Base-by-base conservation (phyloP, 92 coral and sea anemone genomes). In the Ricordea florida region DNA sequence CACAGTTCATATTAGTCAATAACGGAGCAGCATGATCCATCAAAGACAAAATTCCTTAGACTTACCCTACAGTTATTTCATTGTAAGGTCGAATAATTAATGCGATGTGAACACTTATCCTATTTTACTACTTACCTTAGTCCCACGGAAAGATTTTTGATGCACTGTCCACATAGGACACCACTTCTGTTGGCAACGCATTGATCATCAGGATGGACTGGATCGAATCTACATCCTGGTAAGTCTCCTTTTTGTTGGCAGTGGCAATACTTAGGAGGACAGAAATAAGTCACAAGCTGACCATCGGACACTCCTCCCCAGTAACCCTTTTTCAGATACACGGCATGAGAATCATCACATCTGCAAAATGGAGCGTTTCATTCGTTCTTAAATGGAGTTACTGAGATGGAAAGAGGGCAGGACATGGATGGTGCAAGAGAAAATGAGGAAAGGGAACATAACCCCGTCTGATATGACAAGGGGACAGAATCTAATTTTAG, bases 281-380 rank as follows among this genome's bases (percentile, higher is more conserved):
- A 96, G 57, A 74, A 80, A 51, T 92, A 88, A 23, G 93, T 81
- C 45, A 93, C 81, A 30, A 96, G 94, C 38, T 42, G 70, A 17
- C 84, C 91, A 23, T 81, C 59, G 10, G 57, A 32, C 35, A 78
- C 80, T 40, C 99, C 99, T 20, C 85, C 92, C 99, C 99, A 96
- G 83, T 80, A 71, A 45, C 97, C 99, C 65, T 89, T 83, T 23
- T 61, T 57, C 33, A 92, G 62, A 38, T 82, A 93, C 2, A 96
- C 88, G 2, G 69, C 79, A 32, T 74, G 77, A 4, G 85, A 79
- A 51, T 76, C 87, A 7, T 47, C 74, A 44, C 98, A 91, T 36
- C 98, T 94, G 57, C 32, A 5, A 14, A 15, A 59, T 26, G 31
- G 14, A 23, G 13, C 21, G 13, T 9, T 1, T 29, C 8, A 33